Base-by-base conservation (phyloP, 2,888 invertebrate genomes). In the Pteria penguin region DNA sequence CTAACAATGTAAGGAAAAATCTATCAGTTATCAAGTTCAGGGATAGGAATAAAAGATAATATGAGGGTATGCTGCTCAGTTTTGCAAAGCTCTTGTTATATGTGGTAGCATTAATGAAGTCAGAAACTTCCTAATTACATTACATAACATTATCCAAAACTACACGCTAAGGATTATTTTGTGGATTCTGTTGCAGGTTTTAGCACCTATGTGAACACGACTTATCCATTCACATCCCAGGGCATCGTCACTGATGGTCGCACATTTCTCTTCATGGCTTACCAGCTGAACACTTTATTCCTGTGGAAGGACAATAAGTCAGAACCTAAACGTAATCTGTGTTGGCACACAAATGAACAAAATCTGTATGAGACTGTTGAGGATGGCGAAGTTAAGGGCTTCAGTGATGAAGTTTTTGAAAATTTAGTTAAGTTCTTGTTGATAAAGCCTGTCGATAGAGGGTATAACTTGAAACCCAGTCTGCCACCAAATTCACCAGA, bases 211-310 rank as follows among this genome's bases (percentile, higher is more conserved):
- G 96, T 96, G 85, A 98, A 99, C 83, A 86, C 98, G 24, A 97
- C 96, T 0, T 97, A 98, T 91, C 99, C 99, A 0, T 92, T 98
- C 72, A 95, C 95, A 0, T 96, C 96, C 2, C 98, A 99, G 94
- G 95, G 96, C 22, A 93, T 97, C 18, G 94, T 98, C 54, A 97
- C 97, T 0, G 96, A 99, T 92, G 98, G 99, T 0, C 94, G 96
- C 82, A 90, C 94, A 2, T 97, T 96, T 95, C 96, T 96, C 0
- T 96, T 98, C 82, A 96, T 95, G 89, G 94, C 95, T 18, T 99
- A 98, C 90, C 99, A 99, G 92, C 92, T 99, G 74, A 99, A 99
- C 91, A 98, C 92, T 0, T 75, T 96, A 84, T 94, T 96, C 86
- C 93, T 94, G 33, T 94, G 95, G 82, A 90, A 94, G 84, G 83